Base-by-base conservation (phyloP, 2,113 vertebrate species). In the Lamprotornis superbus region DNA sequence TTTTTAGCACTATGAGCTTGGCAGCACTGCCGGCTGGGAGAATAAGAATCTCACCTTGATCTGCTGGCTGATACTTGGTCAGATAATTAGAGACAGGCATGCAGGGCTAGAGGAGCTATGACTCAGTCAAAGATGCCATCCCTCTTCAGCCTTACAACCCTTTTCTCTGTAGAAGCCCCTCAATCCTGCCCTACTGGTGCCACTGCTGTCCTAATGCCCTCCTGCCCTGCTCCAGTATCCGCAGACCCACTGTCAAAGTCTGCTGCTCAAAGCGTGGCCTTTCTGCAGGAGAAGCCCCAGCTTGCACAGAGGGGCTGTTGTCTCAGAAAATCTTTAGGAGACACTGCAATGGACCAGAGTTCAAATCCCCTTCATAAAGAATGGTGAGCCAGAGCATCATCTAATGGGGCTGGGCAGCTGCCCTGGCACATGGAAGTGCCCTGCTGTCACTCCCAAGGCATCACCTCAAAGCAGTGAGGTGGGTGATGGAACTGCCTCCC, bases 221-320 rank as follows among this genome's bases (percentile, higher is more conserved):
- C 35, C 55, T 52, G 55, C 33, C 21, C 42, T 1, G 2, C 35
- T 69, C 21, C 46, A 68, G 21, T 12, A 46, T 19, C 35, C 3
- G 4, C 31, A 92, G 56, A 77, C 22, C 11, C 47, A 20, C 35
- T 49, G 21, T 40, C 55, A 77, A 73, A 78, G 5, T 49, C 21
- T 73, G 23, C 50, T 74, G 71, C 33, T 39, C 39, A 60, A 78
- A 64, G 53, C 0, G 0, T 40, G 40, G 12, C 12, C n/a, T 57
- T 82, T 69, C 31, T 4, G 4, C 53, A 57, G 67, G 25, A 85
- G 37, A 46, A 85, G 69, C 8, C 15, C 8, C 27, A 70, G 35
- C 8, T 30, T 59, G 63, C 55, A 65, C 27, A 11, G 47, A 50
- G 19, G 20, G 8, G 18, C 37, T 93, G 30, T 47, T 59, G 19